phyloP scores from a whole-genome alignment of 2,113 vertebrate species.

The Barnardius zonarius region DNA sequence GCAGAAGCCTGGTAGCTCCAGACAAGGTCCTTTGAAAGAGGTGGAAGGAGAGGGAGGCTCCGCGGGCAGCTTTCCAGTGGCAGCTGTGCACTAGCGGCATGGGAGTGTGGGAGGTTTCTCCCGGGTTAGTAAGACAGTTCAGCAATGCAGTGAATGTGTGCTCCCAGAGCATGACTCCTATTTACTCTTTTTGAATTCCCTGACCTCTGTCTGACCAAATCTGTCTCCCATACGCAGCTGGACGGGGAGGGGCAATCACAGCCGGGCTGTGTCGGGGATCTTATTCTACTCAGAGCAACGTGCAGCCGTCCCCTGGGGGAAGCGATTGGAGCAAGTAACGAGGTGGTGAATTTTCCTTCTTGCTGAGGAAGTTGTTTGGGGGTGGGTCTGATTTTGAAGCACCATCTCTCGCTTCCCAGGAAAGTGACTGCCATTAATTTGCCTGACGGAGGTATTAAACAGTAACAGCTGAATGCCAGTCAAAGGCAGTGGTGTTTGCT shows the following conservation, averaged over 20 bases:
- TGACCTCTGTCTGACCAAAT: slow-evolving; percentile 26
- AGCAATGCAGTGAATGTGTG: slow-evolving; percentile 22
- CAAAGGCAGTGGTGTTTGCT: background rate
- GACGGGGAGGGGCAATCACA: background rate
- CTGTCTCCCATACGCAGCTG: background rate
- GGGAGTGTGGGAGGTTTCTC: slow-evolving; percentile 25
- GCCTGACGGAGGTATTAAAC: background rate
- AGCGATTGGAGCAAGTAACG: background rate
- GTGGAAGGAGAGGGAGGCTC: slow-evolving; percentile 7
- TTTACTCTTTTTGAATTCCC: background rate
- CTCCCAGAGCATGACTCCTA: background rate
- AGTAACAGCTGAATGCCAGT: background rate
- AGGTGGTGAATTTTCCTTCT: background rate
- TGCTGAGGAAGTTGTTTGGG: background rate
- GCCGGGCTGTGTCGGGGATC: background rate
- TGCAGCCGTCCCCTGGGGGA: background rate
- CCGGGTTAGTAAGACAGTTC: background rate
- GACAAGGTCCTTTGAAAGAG: slow-evolving; percentile 14
- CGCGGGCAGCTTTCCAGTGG: slow-evolving; percentile 42
- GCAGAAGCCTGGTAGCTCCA: slow-evolving; percentile 26
- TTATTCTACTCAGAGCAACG: rapidly evolving
- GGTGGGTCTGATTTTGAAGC: background rate
- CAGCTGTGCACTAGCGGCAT: slow-evolving; percentile 12
- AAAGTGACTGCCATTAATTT: background rate
- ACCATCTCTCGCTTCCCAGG: background rate